Percentiles rank a stretch among this genome's conserved stretches.
Evolutionary conservation across 2,797 vertebrate genomes (phyloP).

Genomic region (Clarias platycephalus): DNA sequence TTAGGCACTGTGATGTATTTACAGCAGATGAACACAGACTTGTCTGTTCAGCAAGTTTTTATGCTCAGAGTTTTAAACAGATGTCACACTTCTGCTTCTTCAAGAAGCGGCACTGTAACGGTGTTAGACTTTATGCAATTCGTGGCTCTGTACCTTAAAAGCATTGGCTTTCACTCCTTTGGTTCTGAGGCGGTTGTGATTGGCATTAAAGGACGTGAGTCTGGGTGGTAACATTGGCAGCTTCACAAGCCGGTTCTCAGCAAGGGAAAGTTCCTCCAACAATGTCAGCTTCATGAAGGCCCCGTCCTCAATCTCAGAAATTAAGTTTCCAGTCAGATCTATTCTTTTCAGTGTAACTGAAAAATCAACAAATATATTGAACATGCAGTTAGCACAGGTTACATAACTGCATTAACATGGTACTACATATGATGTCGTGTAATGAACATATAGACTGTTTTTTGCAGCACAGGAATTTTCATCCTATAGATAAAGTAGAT

Average conservation of each 20-base stretch:
- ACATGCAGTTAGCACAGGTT: background rate
- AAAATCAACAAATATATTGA: conserved; percentile 12
- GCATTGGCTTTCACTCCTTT: conserved; percentile 90
- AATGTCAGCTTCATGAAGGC: conserved; percentile 86
- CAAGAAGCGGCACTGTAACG: conserved; percentile 26
- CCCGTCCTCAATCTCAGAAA: conserved; percentile 94
- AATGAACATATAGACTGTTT: background rate
- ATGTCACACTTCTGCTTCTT: conserved; percentile 25
- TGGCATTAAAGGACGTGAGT: conserved; percentile 86
- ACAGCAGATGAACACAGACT: conserved; percentile 4
- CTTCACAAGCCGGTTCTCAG: conserved; percentile 87
- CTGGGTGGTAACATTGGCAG: conserved; percentile 90
- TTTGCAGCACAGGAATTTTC: conserved; percentile 1
- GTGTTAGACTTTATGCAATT: conserved; percentile 17
- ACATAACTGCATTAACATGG: background rate
- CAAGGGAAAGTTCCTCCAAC: conserved; percentile 88
- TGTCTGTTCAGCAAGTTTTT: conserved; percentile 20
- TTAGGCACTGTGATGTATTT: conserved; percentile 30
- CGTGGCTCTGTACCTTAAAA: conserved; percentile 82
- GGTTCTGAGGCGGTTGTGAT: conserved; percentile 89
- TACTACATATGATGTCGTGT: background rate
- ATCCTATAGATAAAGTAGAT: conserved; percentile 16
- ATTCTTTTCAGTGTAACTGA: conserved; percentile 93
- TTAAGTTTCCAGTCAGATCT: conserved; percentile 91
- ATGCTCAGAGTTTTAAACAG: conserved; percentile 8